Evolutionary conservation across 1,140 invertebrate genomes (phyloP).

Genomic region (Vollenhovia emeryi): DNA sequence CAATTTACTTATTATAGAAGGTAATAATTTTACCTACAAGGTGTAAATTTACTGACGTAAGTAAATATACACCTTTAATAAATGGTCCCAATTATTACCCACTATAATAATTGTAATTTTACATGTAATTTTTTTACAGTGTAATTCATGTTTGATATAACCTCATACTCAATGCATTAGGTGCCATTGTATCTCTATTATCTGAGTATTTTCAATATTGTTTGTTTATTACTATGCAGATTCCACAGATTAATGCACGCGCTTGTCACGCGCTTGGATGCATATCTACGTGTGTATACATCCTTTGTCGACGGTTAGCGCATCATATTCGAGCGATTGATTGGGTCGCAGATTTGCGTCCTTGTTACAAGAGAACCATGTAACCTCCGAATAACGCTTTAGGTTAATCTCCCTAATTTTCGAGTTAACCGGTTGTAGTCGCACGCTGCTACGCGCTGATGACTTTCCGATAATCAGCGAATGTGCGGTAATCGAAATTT

Average conservation of each 20-base stretch:
- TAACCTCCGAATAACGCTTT: neutral
- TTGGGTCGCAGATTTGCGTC: neutral
- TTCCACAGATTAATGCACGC: constrained; percentile 1
- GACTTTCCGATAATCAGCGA: constrained; percentile 1
- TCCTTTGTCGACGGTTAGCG: neutral
- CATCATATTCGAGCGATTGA: neutral
- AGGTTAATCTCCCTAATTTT: constrained; percentile 21
- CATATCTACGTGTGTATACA: neutral
- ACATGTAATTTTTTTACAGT: too few species aligned
- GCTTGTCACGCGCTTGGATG: constrained; percentile 9
- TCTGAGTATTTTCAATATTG: neutral
- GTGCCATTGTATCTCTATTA: neutral
- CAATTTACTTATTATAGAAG: too few species aligned
- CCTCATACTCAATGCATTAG: neutral
- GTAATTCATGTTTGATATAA: too few species aligned
- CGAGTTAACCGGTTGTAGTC: neutral
- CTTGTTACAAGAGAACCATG: neutral
- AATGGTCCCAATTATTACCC: too few species aligned
- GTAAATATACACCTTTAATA: too few species aligned
- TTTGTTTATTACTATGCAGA: neutral
- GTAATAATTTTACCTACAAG: too few species aligned
- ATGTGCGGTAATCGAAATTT: neutral
- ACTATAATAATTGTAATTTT: too few species aligned
- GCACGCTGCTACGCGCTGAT: neutral
- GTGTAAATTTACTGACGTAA: too few species aligned